Conservation (phyloP, 2,888 invertebrate genomes). For the Prosopocoilus inquinatus region DNA sequence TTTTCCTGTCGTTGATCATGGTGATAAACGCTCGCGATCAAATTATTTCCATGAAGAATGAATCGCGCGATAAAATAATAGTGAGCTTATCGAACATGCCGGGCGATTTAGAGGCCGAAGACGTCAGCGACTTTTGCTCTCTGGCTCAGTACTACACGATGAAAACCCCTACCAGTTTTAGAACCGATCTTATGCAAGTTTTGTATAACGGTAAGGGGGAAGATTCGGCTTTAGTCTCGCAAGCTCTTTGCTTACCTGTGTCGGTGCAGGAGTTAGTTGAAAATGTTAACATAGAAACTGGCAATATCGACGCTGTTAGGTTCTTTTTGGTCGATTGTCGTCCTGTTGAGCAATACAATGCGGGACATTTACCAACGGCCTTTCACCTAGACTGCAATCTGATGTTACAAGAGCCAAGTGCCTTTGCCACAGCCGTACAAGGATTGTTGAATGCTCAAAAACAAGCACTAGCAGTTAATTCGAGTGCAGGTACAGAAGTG, state of each 20-base stretch:
- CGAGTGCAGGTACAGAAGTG: slow-evolving; percentile 67
- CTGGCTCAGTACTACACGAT: slow-evolving; percentile 93
- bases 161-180: slow-evolving; percentile 90
- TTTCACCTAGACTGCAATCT: slow-evolving; percentile 97
- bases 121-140: slow-evolving; percentile 95
- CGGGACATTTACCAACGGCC: slow-evolving; percentile 94
- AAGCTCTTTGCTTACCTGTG: slow-evolving; percentile 94
- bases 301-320: slow-evolving; percentile 62
- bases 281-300: slow-evolving; percentile 67
- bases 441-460: slow-evolving; percentile 86
- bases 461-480: slow-evolving; percentile 82
- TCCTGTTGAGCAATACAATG: slow-evolving; percentile 94
- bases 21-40: slow-evolving; percentile 91
- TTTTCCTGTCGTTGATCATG: slow-evolving; percentile 93
- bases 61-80: slow-evolving; percentile 67
- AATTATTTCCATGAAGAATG: slow-evolving; percentile 73
- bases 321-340: slow-evolving; percentile 98
- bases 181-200: slow-evolving; percentile 74
- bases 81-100: slow-evolving; percentile 73
- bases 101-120: slow-evolving; percentile 85
- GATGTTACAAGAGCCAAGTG: slow-evolving; percentile 94
- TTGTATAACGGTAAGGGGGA: slow-evolving; percentile 50
- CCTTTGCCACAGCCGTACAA: slow-evolving; percentile 92
- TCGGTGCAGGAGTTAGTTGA: slow-evolving; percentile 90
- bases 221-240: slow-evolving; percentile 56